These are phyloP conservation scores for Rousettus leschenaultii DNA, from an alignment of 2,113 vertebrate genomes.

Conservation along the genomic window DNA sequence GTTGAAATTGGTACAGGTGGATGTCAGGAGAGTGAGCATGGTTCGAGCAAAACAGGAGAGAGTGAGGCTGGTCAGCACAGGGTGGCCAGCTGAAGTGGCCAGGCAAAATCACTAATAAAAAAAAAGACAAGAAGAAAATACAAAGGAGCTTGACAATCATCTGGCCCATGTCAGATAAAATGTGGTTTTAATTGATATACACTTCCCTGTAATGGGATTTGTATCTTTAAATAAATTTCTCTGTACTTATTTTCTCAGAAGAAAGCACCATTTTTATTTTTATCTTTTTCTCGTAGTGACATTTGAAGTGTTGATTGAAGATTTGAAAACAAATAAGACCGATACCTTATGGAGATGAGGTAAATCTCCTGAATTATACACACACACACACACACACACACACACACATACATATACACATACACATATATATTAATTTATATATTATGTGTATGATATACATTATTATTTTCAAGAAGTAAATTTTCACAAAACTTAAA, in stretches of 20 bases:
- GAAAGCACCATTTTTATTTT: not conserved
- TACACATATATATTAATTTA: not conserved
- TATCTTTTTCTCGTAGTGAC: not conserved
- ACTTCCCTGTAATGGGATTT: not conserved
- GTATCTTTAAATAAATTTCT: not conserved
- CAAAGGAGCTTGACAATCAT: not conserved
- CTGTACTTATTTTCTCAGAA: not conserved
- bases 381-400: too few species aligned
- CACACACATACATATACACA: too few species aligned
- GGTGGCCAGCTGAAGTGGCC: not conserved
- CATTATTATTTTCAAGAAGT: not conserved
- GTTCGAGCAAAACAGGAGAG: not conserved
- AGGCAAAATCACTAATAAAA: too few species aligned
- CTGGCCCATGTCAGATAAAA: not conserved
- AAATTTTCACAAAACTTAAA: not conserved
- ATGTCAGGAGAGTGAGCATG: not conserved
- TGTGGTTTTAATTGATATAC: not conserved
- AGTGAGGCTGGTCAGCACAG: rapidly evolving
- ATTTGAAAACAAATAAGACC: not conserved
- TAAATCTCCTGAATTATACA: not conserved
- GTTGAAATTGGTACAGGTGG: not conserved
- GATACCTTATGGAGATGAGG: not conserved
- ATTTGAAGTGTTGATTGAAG: not conserved
- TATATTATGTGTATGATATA: not conserved
- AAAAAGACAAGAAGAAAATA: not conserved